Percentiles rank a stretch among this genome's conserved stretches.
These are phyloP conservation scores for Albula goreensis DNA, from an alignment of 2,113 vertebrate genomes.

Conservation along the genomic window DNA sequence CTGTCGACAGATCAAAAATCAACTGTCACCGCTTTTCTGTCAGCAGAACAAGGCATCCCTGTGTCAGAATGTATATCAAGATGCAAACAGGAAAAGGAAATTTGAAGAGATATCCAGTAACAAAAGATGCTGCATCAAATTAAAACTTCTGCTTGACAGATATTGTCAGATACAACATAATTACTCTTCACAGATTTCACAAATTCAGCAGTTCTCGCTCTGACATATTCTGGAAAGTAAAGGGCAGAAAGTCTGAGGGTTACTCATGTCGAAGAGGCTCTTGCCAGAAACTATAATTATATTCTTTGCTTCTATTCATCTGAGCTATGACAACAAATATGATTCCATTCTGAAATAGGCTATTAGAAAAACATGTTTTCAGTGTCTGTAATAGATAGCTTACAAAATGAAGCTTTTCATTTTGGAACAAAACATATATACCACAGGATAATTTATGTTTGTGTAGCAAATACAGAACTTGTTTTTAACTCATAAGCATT, in stretches of 20 bases:
- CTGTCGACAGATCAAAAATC: background rate
- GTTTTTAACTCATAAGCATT: background rate
- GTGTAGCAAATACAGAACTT: background rate
- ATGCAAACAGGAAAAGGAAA: background rate
- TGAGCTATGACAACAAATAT: background rate
- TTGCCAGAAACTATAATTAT: background rate
- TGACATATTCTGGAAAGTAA: background rate
- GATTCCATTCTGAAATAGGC: background rate
- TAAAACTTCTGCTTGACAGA: background rate
- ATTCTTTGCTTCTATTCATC: background rate
- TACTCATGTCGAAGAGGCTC: background rate
- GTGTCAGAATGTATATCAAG: background rate
- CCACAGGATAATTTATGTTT: background rate
- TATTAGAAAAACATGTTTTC: conserved; percentile 1
- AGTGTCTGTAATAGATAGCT: background rate
- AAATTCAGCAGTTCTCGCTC: background rate
- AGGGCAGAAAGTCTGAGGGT: background rate
- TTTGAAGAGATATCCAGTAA: background rate
- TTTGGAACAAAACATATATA: background rate
- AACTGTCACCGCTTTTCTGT: background rate
- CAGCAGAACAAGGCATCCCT: background rate
- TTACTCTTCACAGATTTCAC: background rate
- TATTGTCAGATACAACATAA: background rate
- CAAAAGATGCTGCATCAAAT: background rate
- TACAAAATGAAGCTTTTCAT: background rate